A percentile compares a stretch with the other conserved stretches of the same genome.
phyloP scores from a whole-genome alignment of 1,140 invertebrate genomes.

The Drosophila erecta region DNA sequence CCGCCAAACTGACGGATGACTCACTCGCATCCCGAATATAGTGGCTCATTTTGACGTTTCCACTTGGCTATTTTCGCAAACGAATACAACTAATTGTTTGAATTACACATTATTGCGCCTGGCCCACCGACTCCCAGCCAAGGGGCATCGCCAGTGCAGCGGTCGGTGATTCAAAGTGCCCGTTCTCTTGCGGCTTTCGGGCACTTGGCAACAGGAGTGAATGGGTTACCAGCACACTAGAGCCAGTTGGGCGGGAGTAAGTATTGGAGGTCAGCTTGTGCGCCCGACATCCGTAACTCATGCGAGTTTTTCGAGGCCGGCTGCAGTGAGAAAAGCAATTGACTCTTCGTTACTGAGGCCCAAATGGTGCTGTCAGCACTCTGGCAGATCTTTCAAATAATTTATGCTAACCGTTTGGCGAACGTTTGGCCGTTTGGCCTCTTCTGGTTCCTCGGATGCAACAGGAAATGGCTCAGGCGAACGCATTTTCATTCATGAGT shows the following conservation, averaged over 20 bases:
- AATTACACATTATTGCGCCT: constrained; percentile 11
- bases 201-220: no score
- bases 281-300: no score
- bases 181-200: not conserved
- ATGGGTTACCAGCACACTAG: no score
- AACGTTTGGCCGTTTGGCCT: not conserved
- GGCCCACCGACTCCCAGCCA: constrained; percentile 6
- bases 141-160: constrained; percentile 1
- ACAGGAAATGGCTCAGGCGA: constrained; percentile 76
- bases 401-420: constrained; percentile 65
- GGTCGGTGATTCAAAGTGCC: constrained; percentile 13
- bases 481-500: constrained; percentile 81
- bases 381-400: constrained; percentile 54
- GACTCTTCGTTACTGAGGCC: constrained; percentile 23
- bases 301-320: no score
- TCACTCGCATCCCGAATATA: constrained; percentile 6
- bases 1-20: constrained; percentile 12
- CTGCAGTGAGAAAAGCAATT: not conserved
- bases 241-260: no score
- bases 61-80: constrained; percentile 23
- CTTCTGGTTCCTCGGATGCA: constrained; percentile 31
- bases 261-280: no score
- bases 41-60: constrained; percentile 17
- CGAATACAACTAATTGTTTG: constrained; percentile 40
- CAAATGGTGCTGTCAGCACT: constrained; percentile 40